Evolutionary conservation across 2,888 invertebrate species (phyloP), one percentile per base, ranked within the genome.

Genomic region (Deladenus siricidicola): DNA sequence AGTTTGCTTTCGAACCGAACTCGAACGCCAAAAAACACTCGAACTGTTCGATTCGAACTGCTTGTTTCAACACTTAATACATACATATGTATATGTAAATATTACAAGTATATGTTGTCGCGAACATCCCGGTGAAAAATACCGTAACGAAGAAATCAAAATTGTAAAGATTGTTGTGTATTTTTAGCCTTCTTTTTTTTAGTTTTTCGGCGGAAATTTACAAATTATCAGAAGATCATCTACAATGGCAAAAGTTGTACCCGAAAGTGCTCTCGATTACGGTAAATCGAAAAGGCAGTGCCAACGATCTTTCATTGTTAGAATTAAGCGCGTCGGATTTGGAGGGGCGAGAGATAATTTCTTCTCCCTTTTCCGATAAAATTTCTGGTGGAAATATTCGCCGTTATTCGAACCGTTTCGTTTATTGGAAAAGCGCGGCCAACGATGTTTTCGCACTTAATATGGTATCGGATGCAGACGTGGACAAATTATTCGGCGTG

Each of bases 131-230:
- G n/a, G n/a, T n/a, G n/a, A n/a, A n/a, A n/a, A n/a, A n/a, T n/a
- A n/a, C n/a, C n/a, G n/a, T n/a, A n/a, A n/a, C n/a, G n/a, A n/a
- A n/a, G n/a, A n/a, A n/a, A n/a, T n/a, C n/a, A n/a, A n/a, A n/a
- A n/a, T n/a, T n/a, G n/a, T n/a, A n/a, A n/a, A n/a, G n/a, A n/a
- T n/a, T n/a, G n/a, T n/a, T n/a, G n/a, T n/a, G n/a, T n/a, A n/a
- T n/a, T n/a, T n/a, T n/a, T n/a, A n/a, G n/a, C n/a, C n/a, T n/a
- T n/a, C n/a, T 34, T 34, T 34, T 29, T 21, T 63, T 26, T 17
- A 63, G 64, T 29, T 67, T 63, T 44, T 58, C 64, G 8, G 64
- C 64, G 24, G 64, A 63, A 44, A 66, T 63, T 24, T 63, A 59
- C 49, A 65, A 66, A 39, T 45, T 63, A 28, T 66, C 66, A 14